Conservation (phyloP, 2,113 vertebrate species). For the Hucho hucho region DNA sequence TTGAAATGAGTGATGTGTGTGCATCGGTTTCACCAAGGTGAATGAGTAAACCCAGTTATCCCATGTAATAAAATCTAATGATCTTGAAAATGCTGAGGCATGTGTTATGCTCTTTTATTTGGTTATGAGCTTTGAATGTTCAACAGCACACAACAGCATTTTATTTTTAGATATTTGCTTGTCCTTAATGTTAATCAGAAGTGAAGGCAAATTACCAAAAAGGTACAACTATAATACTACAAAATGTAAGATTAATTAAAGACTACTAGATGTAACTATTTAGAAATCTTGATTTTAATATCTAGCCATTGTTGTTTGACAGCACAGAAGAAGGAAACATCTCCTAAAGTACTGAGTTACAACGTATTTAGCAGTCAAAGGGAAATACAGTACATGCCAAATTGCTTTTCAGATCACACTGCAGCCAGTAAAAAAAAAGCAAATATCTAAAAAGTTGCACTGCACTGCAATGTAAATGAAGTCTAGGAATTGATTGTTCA, state of each 20-base stretch:
- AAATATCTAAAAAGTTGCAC: constrained; percentile 24
- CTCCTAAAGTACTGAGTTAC: too few species aligned
- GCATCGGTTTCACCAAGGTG: neutral
- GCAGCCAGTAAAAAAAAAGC: constrained; percentile 54
- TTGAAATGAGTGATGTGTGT: neutral
- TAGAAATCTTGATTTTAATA: constrained; percentile 13
- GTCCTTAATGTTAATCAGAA: neutral
- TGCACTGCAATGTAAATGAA: constrained; percentile 31
- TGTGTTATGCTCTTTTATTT: neutral
- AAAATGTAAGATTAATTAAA: neutral
- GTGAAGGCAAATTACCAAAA: neutral
- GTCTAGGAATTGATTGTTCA: constrained; percentile 9
- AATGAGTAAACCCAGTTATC: neutral
- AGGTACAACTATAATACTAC: neutral
- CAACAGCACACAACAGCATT: neutral
- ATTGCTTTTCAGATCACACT: constrained; percentile 54
- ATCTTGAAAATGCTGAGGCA: neutral
- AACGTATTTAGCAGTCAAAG: constrained; percentile 26
- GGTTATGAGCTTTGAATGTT: too few species aligned
- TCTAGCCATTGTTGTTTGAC: neutral
- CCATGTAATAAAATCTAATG: neutral
- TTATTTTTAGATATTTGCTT: neutral
- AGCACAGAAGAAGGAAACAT: too few species aligned
- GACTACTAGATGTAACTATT: constrained; percentile 48
- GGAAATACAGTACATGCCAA: constrained; percentile 2